Evolutionary conservation across 2,888 invertebrate genomes (phyloP).

Genomic region (Epistrophella euchroma): DNA sequence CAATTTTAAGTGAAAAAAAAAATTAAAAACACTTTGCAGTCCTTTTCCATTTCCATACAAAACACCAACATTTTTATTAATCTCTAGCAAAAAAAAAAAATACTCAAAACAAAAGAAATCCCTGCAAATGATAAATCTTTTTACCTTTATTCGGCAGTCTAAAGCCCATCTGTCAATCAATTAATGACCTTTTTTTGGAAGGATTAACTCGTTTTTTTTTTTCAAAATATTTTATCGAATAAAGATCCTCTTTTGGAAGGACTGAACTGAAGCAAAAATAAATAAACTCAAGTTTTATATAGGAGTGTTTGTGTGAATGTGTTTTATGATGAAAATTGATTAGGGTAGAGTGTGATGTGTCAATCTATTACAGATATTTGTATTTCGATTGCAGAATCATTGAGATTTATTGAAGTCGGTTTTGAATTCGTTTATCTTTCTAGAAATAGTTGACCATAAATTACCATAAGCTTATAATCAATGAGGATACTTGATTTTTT

Average conservation of each 20-base stretch:
- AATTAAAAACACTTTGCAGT: background rate
- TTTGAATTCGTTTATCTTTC: background rate
- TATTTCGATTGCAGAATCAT: slow-evolving; percentile 2
- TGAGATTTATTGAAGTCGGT: background rate
- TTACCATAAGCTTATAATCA: background rate
- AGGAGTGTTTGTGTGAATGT: background rate
- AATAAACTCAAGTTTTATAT: background rate
- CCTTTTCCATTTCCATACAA: background rate
- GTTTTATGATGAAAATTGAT: slow-evolving; percentile 26
- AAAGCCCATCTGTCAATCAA: slow-evolving; percentile 31
- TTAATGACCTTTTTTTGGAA: slow-evolving; percentile 13
- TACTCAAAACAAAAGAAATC: background rate
- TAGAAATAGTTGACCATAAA: background rate
- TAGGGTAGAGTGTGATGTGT: slow-evolving; percentile 18
- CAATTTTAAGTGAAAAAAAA: background rate
- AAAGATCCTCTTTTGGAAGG: background rate
- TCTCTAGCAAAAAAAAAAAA: background rate
- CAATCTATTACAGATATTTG: slow-evolving; percentile 22
- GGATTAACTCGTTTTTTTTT: slow-evolving; percentile 5
- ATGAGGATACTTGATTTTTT: background rate
- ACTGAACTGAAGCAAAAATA: background rate
- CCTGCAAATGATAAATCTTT: slow-evolving; percentile 10
- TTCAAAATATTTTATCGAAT: slow-evolving; percentile 14
- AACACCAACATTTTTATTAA: background rate
- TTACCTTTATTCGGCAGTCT: background rate